phyloP scores from a whole-genome alignment of 2,113 vertebrate species.

The Scomber japonicus region DNA sequence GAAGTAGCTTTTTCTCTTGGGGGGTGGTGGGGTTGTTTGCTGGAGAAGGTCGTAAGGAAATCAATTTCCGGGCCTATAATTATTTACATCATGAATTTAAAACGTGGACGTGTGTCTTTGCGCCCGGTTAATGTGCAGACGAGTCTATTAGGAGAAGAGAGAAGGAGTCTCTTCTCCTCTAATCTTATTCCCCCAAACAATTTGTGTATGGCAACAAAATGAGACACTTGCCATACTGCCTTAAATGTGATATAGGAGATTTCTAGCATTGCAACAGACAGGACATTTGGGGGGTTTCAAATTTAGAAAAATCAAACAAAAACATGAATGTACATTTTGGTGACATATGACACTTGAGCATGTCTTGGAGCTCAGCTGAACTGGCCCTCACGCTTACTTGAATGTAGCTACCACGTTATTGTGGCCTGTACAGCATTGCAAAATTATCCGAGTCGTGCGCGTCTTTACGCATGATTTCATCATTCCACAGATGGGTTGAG shows the following conservation, averaged over 20 bases:
- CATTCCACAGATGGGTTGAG: slow-evolving; percentile 65
- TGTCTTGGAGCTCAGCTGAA: slow-evolving; percentile 15
- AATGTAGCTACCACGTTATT: slow-evolving; percentile 31
- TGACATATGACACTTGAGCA: slow-evolving; percentile 14
- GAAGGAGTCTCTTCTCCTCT: slow-evolving; percentile 33
- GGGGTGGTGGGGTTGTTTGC: slow-evolving; percentile 45
- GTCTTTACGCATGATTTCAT: slow-evolving; percentile 81
- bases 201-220: slow-evolving; percentile 58
- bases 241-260: slow-evolving; percentile 6
- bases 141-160: slow-evolving; percentile 42
- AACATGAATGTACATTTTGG: not conserved
- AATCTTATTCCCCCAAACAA: slow-evolving; percentile 33
- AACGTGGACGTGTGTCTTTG: slow-evolving; percentile 61
- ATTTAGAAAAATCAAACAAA: not conserved
- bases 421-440: slow-evolving; percentile 41
- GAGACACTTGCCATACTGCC: slow-evolving; percentile 39
- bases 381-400: not conserved
- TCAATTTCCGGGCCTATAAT: slow-evolving; percentile 78
- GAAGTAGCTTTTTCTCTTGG: slow-evolving; percentile 74
- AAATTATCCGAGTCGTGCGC: slow-evolving; percentile 61
- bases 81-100: slow-evolving; percentile 78
- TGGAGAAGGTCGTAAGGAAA: slow-evolving; percentile 73
- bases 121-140: slow-evolving; percentile 57
- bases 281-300: not conserved
- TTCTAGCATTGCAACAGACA: not conserved